Percentiles rank a stretch among this genome's conserved stretches.
phyloP scores from a whole-genome alignment of 2,797 vertebrate genomes.

The Paratrypauchen microcephalus region DNA sequence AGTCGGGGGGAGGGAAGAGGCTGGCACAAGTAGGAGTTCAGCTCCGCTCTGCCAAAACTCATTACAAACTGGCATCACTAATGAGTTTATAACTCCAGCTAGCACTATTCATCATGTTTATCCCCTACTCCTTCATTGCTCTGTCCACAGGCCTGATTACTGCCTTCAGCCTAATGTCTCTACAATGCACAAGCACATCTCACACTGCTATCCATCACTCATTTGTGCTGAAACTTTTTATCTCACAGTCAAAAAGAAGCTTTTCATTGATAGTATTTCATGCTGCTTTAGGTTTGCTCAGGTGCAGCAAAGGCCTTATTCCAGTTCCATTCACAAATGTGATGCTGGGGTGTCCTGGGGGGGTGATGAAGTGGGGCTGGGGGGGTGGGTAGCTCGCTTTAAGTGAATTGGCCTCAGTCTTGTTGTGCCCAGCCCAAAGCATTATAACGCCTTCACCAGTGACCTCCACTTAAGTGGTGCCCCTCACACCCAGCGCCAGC shows the following conservation, averaged over 20 bases:
- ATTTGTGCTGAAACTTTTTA: slow-evolving; percentile 24
- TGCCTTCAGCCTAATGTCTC: slow-evolving; percentile 19
- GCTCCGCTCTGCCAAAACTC: slow-evolving; percentile 26
- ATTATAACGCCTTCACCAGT: slow-evolving; percentile 65
- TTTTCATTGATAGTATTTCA: background rate
- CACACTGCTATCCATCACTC: slow-evolving; percentile 17
- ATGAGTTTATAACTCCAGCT: slow-evolving; percentile 27
- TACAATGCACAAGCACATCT: slow-evolving; percentile 5
- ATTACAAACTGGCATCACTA: slow-evolving; percentile 31
- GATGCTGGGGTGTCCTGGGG: slow-evolving; percentile 49
- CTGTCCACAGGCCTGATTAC: slow-evolving; percentile 12
- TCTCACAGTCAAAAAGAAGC: background rate
- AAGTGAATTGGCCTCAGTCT: slow-evolving; percentile 72
- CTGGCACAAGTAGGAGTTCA: slow-evolving; percentile 10
- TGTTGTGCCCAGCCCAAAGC: slow-evolving; percentile 65
- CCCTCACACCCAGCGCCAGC: slow-evolving; percentile 44
- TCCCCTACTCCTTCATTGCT: slow-evolving; percentile 19
- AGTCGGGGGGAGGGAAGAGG: slow-evolving; percentile 8
- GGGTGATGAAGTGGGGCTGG: slow-evolving; percentile 10
- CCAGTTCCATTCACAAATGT: slow-evolving; percentile 65
- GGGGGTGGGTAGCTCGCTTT: slow-evolving; percentile 59
- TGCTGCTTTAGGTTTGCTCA: slow-evolving; percentile 37
- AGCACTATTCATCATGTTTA: slow-evolving; percentile 10
- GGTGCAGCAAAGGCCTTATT: slow-evolving; percentile 52
- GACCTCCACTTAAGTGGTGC: slow-evolving; percentile 67